phyloP scores from a whole-genome alignment of 2,888 invertebrate genomes.

The Peribatodes rhomboidaria region DNA sequence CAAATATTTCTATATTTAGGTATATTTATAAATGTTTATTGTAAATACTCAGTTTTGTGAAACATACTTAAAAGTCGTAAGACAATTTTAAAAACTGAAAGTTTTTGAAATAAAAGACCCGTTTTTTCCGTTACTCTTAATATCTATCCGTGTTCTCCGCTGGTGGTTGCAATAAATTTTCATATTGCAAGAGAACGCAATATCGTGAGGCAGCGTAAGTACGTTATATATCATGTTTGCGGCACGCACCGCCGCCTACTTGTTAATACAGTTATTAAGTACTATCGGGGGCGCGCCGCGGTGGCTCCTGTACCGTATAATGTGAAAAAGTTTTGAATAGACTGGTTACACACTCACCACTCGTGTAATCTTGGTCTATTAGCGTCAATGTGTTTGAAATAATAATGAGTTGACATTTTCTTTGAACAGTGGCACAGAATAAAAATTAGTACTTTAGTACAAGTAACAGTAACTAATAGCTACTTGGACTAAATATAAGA shows the following conservation, averaged over 20 bases:
- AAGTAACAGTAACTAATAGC: too few relatives aligned
- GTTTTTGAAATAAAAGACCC: slow-evolving; percentile 39
- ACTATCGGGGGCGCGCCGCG: slow-evolving; percentile 61
- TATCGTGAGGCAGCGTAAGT: slow-evolving; percentile 79
- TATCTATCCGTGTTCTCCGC: slow-evolving; percentile 67
- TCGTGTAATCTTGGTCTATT: slow-evolving; percentile 4
- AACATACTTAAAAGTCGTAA: too few relatives aligned
- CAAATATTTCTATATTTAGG: too few relatives aligned
- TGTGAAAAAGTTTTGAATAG: slow-evolving; percentile 27
- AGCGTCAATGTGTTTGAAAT: not conserved
- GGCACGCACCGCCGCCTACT: slow-evolving; percentile 68
- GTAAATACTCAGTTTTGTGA: too few relatives aligned
- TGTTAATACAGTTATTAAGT: slow-evolving; percentile 71
- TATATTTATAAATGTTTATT: too few relatives aligned
- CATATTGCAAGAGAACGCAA: slow-evolving; percentile 83
- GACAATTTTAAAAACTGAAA: not conserved
- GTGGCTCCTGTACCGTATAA: slow-evolving; percentile 58
- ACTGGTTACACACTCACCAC: not conserved
- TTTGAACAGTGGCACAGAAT: not conserved
- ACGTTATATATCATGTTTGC: slow-evolving; percentile 81
- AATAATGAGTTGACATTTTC: not conserved
- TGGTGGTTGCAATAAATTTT: slow-evolving; percentile 83
- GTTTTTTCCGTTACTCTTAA: slow-evolving; percentile 43
- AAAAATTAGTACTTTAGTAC: not conserved
- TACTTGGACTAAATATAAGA: too few relatives aligned